Base-by-base conservation (phyloP, 1,140 invertebrate species). In the Drosophila tsacasi region DNA sequence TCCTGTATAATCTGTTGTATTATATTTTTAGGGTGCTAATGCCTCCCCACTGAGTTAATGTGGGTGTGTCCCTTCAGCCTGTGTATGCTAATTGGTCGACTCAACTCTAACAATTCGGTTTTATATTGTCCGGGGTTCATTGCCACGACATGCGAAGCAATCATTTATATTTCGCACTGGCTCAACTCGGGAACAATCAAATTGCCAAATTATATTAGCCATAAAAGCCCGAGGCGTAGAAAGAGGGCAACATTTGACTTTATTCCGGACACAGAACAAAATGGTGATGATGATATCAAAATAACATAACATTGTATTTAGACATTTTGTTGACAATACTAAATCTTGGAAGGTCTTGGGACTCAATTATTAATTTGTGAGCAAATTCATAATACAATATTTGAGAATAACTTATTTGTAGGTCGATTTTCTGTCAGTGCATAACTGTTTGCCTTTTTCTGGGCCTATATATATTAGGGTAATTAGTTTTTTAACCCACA, bases 401-500 rank as follows among this genome's bases (percentile, higher is more conserved):
- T 19, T 21, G 27, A 62, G n/a, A 62, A n/a, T n/a, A n/a, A n/a
- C n/a, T n/a, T n/a, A n/a, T n/a, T n/a, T n/a, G n/a, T n/a, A n/a
- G n/a, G n/a, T n/a, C n/a, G n/a, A n/a, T n/a, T n/a, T 60, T 61
- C 10, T 66, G 40, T 1, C 64, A 35, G 27, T 52, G 57, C 40
- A 35, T 40, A 62, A 62, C 25, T 46, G 71, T 62, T 74, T 55
- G 35, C 52, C 35, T 21, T 54, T 62, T 23, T 5, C 27, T 12
- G 39, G n/a, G 46, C 57, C 57, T 79, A 87, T 69, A 79, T 76
- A 79, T 86, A 87, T 69, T 74, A 67, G 72, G 65, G 55, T 89
- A 89, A 81, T 89, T 89, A 76, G 75, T 76, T 83, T 81, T 76
- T 67, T 83, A 87, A 78, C 84, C 77, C 84, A 89, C 68, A 87